phyloP scores from a whole-genome alignment of 2,888 invertebrate species.

The Leptinotarsa rubiginosa region DNA sequence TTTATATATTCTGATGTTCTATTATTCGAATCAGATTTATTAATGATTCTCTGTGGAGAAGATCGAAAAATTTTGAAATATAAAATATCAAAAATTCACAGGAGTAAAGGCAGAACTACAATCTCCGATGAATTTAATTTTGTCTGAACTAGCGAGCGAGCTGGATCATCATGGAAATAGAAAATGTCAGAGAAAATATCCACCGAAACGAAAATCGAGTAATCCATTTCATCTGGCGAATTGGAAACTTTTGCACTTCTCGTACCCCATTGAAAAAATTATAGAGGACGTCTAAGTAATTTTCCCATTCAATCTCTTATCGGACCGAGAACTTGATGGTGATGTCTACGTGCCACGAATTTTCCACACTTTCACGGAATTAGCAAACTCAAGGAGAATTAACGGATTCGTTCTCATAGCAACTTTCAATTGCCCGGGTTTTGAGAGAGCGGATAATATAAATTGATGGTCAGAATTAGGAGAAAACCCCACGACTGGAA shows the following conservation, averaged over 20 bases:
- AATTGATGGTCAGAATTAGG: slow-evolving; percentile 13
- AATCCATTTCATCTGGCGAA: not conserved
- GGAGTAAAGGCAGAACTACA: not conserved
- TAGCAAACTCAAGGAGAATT: slow-evolving; percentile 27
- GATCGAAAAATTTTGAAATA: no score
- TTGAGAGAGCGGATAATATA: slow-evolving; percentile 13
- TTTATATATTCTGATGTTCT: no score
- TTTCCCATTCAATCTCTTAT: slow-evolving; percentile 5
- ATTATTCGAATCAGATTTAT: no score
- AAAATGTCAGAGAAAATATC: not conserved
- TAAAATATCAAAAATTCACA: no score
- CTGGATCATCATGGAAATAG: not conserved
- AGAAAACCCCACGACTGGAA: slow-evolving; percentile 11
- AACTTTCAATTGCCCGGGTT: slow-evolving; percentile 33
- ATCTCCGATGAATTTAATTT: not conserved
- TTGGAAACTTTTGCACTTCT: not conserved
- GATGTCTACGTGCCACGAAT: slow-evolving; percentile 12
- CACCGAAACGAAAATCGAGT: not conserved
- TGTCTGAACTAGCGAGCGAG: not conserved
- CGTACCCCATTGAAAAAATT: not conserved
- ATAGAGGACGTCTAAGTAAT: not conserved
- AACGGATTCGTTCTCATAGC: slow-evolving; percentile 34
- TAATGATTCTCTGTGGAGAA: no score
- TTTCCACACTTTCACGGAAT: not conserved
- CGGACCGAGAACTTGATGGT: not conserved